These are phyloP conservation scores for Graphium colonna DNA, from an alignment of 2,888 invertebrate genomes.

Conservation along the genomic window DNA sequence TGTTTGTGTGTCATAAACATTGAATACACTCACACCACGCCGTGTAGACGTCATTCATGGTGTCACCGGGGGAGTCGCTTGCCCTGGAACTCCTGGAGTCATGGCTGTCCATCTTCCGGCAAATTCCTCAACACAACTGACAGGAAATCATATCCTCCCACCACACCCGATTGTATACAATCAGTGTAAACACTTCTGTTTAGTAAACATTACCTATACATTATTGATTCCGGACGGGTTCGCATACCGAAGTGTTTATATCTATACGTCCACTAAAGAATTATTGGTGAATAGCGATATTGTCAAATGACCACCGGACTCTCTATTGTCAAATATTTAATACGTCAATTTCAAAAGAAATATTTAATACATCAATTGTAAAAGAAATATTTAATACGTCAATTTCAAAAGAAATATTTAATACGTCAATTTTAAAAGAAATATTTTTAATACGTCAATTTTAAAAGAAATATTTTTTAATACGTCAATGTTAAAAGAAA, in stretches of 20 bases:
- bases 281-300: not conserved
- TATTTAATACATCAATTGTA: too few species aligned
- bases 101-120: constrained; percentile 48
- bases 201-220: too few species aligned
- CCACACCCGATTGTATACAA: not conserved
- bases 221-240: constrained; percentile 5
- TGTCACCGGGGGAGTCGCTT: constrained; percentile 77
- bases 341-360: too few species aligned
- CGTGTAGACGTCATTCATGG: constrained; percentile 83
- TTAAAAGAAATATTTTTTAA: too few species aligned
- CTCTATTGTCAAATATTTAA: too few species aligned
- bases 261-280: not conserved
- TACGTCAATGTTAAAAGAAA: too few species aligned
- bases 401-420: too few species aligned
- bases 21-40: constrained; percentile 81
- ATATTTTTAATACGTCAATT: too few species aligned
- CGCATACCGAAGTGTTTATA: not conserved
- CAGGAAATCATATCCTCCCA: not conserved
- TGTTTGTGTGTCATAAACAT: not conserved
- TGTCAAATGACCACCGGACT: not conserved
- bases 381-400: too few species aligned
- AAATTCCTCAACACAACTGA: constrained; percentile 5
- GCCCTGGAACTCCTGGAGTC: constrained; percentile 65
- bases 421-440: too few species aligned
- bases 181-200: not conserved